Evolutionary conservation across 2,113 vertebrate genomes (phyloP).

Genomic region (Phainopepla nitens): DNA sequence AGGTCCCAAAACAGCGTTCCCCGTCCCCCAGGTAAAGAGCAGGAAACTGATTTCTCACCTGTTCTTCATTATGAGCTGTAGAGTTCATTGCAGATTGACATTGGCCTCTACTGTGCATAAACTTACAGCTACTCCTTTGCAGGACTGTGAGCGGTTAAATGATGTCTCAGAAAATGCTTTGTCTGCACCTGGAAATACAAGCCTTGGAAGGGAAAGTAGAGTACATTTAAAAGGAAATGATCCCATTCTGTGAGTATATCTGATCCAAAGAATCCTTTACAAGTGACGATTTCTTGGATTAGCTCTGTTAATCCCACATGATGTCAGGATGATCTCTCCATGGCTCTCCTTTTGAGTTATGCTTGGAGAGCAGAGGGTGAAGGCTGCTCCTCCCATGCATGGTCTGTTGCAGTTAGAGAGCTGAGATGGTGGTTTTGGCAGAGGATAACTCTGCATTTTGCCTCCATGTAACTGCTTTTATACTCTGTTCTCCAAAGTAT

Average conservation of each 20-base stretch:
- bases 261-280: neutral
- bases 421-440: neutral
- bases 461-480: neutral
- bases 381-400: neutral
- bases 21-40: neutral
- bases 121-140: neutral
- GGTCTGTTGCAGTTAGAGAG: neutral
- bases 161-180: neutral
- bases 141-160: neutral
- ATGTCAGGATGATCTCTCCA: neutral
- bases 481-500: neutral
- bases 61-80: neutral
- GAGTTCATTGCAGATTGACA: neutral
- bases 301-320: neutral
- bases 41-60: conserved; percentile 11
- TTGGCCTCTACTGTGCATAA: neutral
- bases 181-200: neutral
- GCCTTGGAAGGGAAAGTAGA: neutral
- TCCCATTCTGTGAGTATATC: neutral
- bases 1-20: neutral
- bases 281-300: neutral
- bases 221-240: neutral
- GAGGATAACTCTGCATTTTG: neutral
- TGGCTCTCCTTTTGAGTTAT: neutral
- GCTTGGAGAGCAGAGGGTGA: neutral